Percentiles rank a stretch among this genome's conserved stretches.
Conservation (phyloP, 2,113 vertebrate genomes). For the Ceyx margarethae region DNA sequence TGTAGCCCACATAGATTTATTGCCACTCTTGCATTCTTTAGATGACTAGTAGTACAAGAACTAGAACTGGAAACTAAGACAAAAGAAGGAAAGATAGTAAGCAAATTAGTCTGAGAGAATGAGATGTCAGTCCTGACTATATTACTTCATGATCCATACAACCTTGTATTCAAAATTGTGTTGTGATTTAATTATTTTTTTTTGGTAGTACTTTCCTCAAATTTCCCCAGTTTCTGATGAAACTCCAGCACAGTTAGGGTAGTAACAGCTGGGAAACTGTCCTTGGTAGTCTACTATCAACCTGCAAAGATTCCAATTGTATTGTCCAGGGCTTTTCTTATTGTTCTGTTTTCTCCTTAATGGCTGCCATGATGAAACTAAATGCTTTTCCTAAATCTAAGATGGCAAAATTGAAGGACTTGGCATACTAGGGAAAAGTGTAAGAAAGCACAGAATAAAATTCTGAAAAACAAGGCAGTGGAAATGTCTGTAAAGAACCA, state of each 20-base stretch:
- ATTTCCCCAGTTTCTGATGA: not conserved
- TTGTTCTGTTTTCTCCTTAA: not conserved
- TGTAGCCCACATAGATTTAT: not conserved
- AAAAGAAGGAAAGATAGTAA: not conserved
- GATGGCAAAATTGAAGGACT: not conserved
- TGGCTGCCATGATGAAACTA: not conserved
- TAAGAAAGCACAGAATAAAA: not conserved
- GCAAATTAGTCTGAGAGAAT: not conserved
- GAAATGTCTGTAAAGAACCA: not conserved
- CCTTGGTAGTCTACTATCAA: not conserved
- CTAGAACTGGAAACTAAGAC: not conserved
- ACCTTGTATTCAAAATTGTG: constrained; percentile 4
- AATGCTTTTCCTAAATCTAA: not conserved
- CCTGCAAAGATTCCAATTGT: not conserved
- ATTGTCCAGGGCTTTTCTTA: not conserved
- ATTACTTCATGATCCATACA: not conserved
- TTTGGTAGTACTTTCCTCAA: not conserved
- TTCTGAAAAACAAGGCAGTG: not conserved
- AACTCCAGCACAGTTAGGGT: not conserved
- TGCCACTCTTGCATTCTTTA: not conserved
- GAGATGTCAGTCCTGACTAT: not conserved
- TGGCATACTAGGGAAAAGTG: not conserved
- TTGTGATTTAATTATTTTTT: not conserved
- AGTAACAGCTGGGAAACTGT: not conserved
- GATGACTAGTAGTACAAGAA: not conserved